Percentiles rank a stretch among this genome's conserved stretches.
phyloP scores from a whole-genome alignment of 2,888 invertebrate genomes.

The Hypercompe scribonia region DNA sequence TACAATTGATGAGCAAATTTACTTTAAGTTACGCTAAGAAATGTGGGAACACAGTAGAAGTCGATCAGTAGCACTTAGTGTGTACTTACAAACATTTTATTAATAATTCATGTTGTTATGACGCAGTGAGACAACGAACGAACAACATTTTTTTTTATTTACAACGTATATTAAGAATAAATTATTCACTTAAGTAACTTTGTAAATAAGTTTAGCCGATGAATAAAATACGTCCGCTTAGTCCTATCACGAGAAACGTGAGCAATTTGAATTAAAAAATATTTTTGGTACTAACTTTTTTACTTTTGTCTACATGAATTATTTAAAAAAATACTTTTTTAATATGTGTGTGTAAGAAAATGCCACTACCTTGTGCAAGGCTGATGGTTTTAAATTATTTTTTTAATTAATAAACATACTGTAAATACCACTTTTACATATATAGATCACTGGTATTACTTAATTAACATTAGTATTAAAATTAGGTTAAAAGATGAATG shows the following conservation, averaged over 20 bases:
- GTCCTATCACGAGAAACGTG: neutral
- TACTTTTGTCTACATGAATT: no score
- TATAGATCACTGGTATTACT: no score
- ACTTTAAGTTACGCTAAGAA: conserved; percentile 51
- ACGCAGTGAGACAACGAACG: neutral
- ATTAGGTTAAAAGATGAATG: no score
- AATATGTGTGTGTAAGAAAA: no score
- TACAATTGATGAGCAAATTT: neutral
- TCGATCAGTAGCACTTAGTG: conserved; percentile 72
- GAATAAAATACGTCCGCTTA: neutral
- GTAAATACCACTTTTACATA: no score
- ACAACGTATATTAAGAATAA: neutral
- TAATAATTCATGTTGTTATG: conserved; percentile 64
- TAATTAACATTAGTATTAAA: no score
- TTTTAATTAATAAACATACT: no score
- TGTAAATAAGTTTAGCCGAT: neutral
- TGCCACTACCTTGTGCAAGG: neutral
- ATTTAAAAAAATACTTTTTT: no score
- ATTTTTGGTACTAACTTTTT: no score
- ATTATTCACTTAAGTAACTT: neutral
- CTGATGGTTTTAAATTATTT: neutral
- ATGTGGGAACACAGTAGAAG: conserved; percentile 62
- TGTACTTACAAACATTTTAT: conserved; percentile 64
- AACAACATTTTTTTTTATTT: neutral
- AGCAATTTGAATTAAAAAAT: neutral